phyloP scores from a whole-genome alignment of 53 echinoderm and acorn worm genomes.

The Zoroaster sp. region DNA sequence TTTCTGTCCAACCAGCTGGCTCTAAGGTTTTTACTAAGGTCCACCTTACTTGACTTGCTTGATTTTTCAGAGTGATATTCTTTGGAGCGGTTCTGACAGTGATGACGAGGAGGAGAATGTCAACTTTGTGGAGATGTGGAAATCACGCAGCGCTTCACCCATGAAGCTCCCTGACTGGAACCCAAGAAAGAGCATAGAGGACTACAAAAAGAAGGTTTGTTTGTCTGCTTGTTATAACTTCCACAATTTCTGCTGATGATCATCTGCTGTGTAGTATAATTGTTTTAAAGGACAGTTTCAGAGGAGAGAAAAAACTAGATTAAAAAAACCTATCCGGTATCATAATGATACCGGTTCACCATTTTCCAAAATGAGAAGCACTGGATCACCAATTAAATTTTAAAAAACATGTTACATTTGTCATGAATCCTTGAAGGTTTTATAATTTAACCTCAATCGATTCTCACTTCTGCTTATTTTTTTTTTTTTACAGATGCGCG shows the following conservation, averaged over 20 bases:
- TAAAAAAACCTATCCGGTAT: not conserved
- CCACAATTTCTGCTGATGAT: not conserved
- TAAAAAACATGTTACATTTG: too few species aligned
- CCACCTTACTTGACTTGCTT: not conserved
- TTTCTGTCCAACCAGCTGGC: too few species aligned
- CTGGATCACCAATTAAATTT: not conserved
- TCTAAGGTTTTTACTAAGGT: too few species aligned
- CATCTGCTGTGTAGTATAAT: too few species aligned
- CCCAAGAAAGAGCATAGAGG: slow-evolving; percentile 75
- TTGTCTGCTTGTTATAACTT: not conserved
- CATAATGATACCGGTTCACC: not conserved
- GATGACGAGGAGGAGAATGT: slow-evolving; percentile 77
- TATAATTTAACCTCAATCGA: not conserved
- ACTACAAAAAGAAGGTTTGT: slow-evolving; percentile 67
- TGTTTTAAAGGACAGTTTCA: too few species aligned
- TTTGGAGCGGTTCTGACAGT: slow-evolving; percentile 85
- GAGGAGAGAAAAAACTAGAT: not conserved
- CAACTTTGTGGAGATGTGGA: slow-evolving; percentile 97
- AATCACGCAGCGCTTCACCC: slow-evolving; percentile 69
- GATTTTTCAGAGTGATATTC: slow-evolving; percentile 69
- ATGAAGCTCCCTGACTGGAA: slow-evolving; percentile 78
- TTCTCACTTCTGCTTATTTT: not conserved
- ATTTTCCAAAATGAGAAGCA: not conserved
- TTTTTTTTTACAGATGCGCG: slow-evolving; percentile 53
- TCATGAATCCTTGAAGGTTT: not conserved